Evolutionary conservation across 2,113 vertebrate species (phyloP).

Genomic region (Psammodynastes pulverulentus): DNA sequence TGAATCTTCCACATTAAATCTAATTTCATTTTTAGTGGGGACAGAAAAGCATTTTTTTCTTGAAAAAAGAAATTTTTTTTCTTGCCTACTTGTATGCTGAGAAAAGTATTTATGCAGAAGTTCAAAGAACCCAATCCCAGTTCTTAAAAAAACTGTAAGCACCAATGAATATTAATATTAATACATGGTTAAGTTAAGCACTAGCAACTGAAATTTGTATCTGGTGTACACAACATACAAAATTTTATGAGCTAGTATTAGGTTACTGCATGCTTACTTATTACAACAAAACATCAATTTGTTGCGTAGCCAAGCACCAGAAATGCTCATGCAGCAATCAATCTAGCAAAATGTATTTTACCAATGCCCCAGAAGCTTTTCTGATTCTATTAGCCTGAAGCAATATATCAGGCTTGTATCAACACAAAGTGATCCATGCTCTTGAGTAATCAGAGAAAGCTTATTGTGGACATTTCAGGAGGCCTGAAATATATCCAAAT

Average conservation of each 20-base stretch:
- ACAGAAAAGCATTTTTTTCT: neutral
- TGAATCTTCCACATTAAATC: neutral
- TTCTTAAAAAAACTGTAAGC: neutral
- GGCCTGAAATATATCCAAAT: constrained; percentile 21
- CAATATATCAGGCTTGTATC: constrained; percentile 2
- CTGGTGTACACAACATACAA: neutral
- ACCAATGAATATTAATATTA: neutral
- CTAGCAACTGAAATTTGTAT: neutral
- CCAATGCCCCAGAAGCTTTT: constrained; percentile 6
- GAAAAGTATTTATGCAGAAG: neutral
- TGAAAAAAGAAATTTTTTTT: neutral
- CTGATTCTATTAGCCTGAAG: constrained; percentile 11
- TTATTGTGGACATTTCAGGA: constrained; percentile 25
- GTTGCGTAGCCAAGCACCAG: neutral
- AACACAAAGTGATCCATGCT: constrained; percentile 1
- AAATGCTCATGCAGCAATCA: neutral
- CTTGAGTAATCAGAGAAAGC: neutral
- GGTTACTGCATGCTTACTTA: neutral
- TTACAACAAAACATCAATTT: neutral
- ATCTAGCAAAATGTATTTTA: constrained; percentile 8
- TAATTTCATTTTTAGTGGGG: neutral
- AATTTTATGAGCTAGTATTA: neutral
- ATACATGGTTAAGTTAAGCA: neutral
- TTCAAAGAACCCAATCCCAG: neutral
- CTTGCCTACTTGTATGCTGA: neutral